phyloP scores from a whole-genome alignment of 2,888 invertebrate species.

The Noctua janthe region DNA sequence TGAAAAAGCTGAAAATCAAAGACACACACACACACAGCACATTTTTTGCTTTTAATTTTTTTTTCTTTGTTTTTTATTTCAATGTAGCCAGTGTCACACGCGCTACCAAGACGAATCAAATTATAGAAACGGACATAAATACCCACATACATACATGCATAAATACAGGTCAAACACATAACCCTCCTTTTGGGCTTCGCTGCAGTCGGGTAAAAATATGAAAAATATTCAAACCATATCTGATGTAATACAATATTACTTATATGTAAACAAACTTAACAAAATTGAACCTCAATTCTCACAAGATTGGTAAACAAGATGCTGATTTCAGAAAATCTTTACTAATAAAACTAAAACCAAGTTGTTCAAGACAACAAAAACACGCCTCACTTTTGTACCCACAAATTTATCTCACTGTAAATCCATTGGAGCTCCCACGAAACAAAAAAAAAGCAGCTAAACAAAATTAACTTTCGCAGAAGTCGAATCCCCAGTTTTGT shows the following conservation, averaged over 20 bases:
- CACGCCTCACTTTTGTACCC: not conserved
- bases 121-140: no score
- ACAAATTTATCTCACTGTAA: slow-evolving; percentile 23
- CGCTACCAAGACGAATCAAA: no score
- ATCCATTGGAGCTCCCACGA: not conserved
- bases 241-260: not conserved
- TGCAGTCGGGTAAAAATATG: no score
- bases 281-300: not conserved
- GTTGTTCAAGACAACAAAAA: not conserved
- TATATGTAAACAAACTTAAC: not conserved
- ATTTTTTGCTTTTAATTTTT: no score
- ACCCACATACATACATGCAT: no score
- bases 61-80: no score
- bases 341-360: slow-evolving; percentile 2
- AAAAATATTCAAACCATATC: not conserved
- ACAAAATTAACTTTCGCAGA: slow-evolving; percentile 31
- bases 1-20: no score
- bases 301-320: not conserved
- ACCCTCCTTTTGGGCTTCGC: no score
- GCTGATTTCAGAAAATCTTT: not conserved
- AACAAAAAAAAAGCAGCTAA: slow-evolving; percentile 12
- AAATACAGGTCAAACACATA: no score
- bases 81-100: no score
- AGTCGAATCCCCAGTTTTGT: slow-evolving; percentile 40
- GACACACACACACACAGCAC: no score